Base-by-base conservation (phyloP, 2,113 vertebrate genomes). In the Scalopus aquaticus region DNA sequence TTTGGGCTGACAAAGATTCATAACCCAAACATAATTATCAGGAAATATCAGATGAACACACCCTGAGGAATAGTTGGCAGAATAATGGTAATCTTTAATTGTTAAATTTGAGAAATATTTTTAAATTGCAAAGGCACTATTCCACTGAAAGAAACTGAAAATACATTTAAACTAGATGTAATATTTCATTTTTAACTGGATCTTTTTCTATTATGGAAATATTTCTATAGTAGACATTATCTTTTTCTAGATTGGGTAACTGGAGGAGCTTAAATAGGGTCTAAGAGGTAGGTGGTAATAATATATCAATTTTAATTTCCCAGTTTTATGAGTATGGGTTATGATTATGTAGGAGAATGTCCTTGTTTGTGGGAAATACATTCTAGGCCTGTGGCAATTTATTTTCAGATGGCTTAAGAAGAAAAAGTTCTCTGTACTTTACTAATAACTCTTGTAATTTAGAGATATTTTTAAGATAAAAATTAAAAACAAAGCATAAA, bases 381-480 rank as follows among this genome's bases (percentile, higher is more conserved):
- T n/a, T n/a, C n/a, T n/a, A n/a, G n/a, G n/a, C n/a, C n/a, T n/a
- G n/a, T n/a, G n/a, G n/a, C n/a, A n/a, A n/a, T n/a, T n/a, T n/a
- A 42, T 81, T 81, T 24, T 54, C 58, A 88, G 73, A 46, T 93
- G 17, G 42, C 7, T 87, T 42, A 51, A 79, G 73, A 30, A 28
- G 22, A 77, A 65, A 78, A 19, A 58, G 13, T 42, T 51, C 15
- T 44, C 42, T 72, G 6, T 42, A 44, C 17, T 56, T 35, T 81
- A 74, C 16, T 88, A 73, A 22, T 5, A 80, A 64, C 54, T 73
- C 54, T 54, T 88, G 4, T 37, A 39, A 37, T 15, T 58, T 79
- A 54, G 54, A 60, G n/a, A 37, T 64, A 54, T 37, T 79, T 94
- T 90, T 30, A 65, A 37, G n/a, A 79, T 72, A 85, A 78, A 90